Conservation (phyloP, 2,797 vertebrate genomes). For the Tadarida brasiliensis region DNA sequence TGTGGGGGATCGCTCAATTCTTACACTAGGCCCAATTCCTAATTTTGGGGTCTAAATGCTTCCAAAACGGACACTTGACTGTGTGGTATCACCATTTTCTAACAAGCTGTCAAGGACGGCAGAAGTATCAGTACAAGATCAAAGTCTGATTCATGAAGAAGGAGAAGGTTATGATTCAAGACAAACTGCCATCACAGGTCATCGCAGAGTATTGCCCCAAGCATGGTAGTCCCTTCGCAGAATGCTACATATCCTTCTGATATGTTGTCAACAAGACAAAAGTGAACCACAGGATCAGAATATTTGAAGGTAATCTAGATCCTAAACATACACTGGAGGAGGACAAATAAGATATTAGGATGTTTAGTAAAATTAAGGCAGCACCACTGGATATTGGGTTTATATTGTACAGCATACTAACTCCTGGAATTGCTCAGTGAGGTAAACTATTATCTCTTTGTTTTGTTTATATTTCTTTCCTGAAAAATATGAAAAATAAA, state of each 20-base stretch:
- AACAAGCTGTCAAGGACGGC: not conserved
- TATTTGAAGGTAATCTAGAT: conserved; percentile 9
- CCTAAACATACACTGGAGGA: not conserved
- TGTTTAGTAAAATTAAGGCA: not conserved
- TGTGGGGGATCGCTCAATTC: not conserved
- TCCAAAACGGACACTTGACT: not conserved
- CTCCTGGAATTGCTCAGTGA: not conserved
- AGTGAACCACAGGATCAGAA: not conserved
- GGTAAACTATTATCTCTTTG: not conserved
- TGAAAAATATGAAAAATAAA: not conserved
- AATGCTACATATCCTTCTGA: not conserved
- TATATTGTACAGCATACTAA: not conserved
- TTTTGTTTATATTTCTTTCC: not conserved
- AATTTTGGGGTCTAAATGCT: not conserved
- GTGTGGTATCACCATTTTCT: not conserved
- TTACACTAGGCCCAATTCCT: not conserved
- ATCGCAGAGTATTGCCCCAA: not conserved
- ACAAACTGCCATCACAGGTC: not conserved
- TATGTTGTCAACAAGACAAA: conserved; percentile 24
- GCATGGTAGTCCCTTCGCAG: not conserved
- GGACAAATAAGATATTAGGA: not conserved
- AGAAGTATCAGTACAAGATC: not conserved
- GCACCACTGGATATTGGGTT: not conserved
- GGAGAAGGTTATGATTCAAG: conserved; percentile 7
- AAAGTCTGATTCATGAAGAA: conserved; percentile 34